Evolutionary conservation across 1,140 invertebrate species (phyloP).

Genomic region (Lepidurus couesii): DNA sequence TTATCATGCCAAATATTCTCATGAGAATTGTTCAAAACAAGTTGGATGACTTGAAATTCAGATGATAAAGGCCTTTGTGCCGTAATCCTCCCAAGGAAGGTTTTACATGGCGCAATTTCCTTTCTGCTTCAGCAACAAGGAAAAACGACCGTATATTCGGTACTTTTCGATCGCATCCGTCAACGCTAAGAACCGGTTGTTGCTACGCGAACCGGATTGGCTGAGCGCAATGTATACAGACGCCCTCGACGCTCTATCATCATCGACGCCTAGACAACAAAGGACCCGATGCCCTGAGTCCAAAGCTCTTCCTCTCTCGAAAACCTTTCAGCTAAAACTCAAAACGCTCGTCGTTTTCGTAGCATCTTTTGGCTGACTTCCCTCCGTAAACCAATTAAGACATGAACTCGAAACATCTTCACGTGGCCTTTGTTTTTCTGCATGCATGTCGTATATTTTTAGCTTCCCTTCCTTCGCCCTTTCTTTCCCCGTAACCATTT

Average conservation of each 20-base stretch:
- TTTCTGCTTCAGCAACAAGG: background rate
- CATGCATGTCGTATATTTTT: background rate
- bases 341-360: background rate
- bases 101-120: background rate
- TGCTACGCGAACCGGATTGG: slow-evolving; percentile 9
- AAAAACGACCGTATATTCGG: background rate
- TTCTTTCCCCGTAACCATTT: background rate
- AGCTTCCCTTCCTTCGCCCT: background rate
- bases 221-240: background rate
- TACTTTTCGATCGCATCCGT: background rate
- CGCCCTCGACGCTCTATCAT: slow-evolving; percentile 13
- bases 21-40: no score
- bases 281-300: background rate
- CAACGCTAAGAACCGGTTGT: background rate
- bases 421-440: background rate
- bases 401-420: background rate
- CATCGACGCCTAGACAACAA: slow-evolving; percentile 2
- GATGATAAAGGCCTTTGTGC: background rate
- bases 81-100: background rate
- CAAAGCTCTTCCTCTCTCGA: background rate
- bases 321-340: background rate
- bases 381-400: background rate
- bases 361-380: background rate
- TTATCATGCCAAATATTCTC: no score
- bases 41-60: background rate